phyloP scores from a whole-genome alignment of 1,140 invertebrate species.

The Diorhabda carinulata region DNA sequence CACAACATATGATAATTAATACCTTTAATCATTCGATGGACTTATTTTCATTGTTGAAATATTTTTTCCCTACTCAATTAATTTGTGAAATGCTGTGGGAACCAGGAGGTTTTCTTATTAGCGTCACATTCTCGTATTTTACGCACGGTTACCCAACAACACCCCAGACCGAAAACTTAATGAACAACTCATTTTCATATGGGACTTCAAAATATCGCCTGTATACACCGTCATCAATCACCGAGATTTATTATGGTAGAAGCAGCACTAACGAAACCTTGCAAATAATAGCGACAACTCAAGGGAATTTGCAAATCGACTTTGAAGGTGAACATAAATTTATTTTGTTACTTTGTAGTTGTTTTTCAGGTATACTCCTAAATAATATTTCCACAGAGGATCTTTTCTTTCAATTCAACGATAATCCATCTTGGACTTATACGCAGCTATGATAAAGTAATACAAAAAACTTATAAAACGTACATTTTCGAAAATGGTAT shows the following conservation, averaged over 20 bases:
- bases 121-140: neutral
- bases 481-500: too few relatives aligned
- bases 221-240: conserved; percentile 1
- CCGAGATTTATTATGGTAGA: neutral
- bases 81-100: neutral
- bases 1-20: too few relatives aligned
- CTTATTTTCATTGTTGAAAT: neutral
- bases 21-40: too few relatives aligned
- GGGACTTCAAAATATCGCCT: neutral
- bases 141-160: conserved; percentile 1
- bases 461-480: too few relatives aligned
- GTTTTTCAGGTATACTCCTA: too few relatives aligned
- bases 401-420: too few relatives aligned
- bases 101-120: neutral
- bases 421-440: too few relatives aligned
- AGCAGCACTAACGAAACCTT: neutral
- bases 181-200: conserved; percentile 2
- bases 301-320: neutral
- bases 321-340: neutral
- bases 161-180: conserved; percentile 1
- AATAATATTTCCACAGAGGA: too few relatives aligned
- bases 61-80: neutral
- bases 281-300: neutral
- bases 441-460: too few relatives aligned
- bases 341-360: too few relatives aligned